Conservation (phyloP, 2,888 invertebrate species). For the Linnaemya vulpina region DNA sequence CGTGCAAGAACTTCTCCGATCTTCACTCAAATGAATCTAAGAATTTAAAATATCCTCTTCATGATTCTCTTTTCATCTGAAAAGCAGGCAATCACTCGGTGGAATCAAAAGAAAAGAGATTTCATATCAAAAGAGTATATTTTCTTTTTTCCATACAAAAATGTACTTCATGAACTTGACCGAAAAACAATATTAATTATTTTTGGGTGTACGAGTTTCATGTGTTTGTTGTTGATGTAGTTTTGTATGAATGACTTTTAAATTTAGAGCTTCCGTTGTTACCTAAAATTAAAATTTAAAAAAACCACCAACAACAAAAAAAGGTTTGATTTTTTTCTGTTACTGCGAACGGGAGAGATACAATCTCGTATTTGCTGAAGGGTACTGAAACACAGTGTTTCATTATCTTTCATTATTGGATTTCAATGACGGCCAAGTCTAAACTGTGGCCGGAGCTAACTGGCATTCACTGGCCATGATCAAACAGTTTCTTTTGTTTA, state of each 20-base stretch:
- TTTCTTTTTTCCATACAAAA: not conserved
- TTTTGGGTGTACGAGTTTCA: constrained; percentile 22
- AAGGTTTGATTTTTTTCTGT: constrained; percentile 2
- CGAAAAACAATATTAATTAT: constrained; percentile 59
- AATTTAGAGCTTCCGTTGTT: constrained; percentile 67
- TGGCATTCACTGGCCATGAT: constrained; percentile 65
- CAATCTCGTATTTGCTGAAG: constrained; percentile 36
- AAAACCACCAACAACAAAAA: not conserved
- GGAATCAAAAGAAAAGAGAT: not conserved
- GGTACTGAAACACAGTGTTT: constrained; percentile 2
- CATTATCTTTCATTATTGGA: constrained; percentile 31
- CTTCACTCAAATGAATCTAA: too few relatives aligned
- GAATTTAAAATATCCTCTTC: not conserved
- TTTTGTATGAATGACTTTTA: constrained; percentile 61
- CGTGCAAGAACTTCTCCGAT: not conserved
- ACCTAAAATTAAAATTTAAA: constrained; percentile 24
- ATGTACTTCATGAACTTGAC: constrained; percentile 55
- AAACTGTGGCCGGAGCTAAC: not conserved
- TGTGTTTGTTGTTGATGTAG: constrained; percentile 1
- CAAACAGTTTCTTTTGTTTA: constrained; percentile 64
- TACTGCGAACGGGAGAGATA: constrained; percentile 12
- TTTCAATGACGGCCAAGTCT: constrained; percentile 10
- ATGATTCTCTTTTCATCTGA: not conserved
- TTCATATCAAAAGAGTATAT: not conserved
- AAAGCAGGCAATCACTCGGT: not conserved